These are phyloP conservation scores for Agonum fuliginosum DNA, from an alignment of 2,888 invertebrate genomes.

Conservation along the genomic window DNA sequence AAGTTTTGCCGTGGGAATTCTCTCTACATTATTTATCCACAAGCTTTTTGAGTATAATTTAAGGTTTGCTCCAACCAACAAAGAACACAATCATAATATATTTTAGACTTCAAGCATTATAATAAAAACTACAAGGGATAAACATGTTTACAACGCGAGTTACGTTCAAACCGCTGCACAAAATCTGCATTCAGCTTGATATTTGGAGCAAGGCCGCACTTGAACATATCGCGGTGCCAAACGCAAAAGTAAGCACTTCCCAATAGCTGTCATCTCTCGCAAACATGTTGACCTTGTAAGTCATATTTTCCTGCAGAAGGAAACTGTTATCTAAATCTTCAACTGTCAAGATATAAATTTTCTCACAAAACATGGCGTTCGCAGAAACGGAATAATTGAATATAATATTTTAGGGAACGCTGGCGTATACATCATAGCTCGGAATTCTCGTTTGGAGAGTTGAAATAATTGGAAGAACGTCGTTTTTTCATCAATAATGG, in stretches of 20 bases:
- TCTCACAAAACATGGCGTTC: conserved; percentile 7
- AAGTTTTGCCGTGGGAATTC: too few species aligned
- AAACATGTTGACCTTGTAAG: conserved; percentile 10
- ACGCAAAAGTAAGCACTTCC: too few species aligned
- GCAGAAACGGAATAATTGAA: conserved; percentile 14
- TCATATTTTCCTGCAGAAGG: not conserved
- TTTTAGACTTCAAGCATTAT: too few species aligned
- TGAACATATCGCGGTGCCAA: not conserved
- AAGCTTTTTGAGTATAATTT: too few species aligned
- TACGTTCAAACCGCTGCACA: not conserved
- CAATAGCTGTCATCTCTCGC: not conserved
- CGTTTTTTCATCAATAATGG: not conserved
- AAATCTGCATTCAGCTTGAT: not conserved
- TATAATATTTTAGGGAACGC: not conserved
- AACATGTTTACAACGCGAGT: too few species aligned
- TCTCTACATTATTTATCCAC: too few species aligned
- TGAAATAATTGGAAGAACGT: not conserved
- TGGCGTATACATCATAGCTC: not conserved
- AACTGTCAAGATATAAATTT: conserved; percentile 21
- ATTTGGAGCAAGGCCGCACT: not conserved
- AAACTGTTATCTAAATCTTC: conserved; percentile 26
- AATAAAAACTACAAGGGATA: too few species aligned
- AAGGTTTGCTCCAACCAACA: too few species aligned
- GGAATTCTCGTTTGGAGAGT: not conserved
- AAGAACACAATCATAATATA: too few species aligned